phyloP scores from a whole-genome alignment of 35 echinoderm and acorn worm species.

The Nesometra sesokonis region DNA sequence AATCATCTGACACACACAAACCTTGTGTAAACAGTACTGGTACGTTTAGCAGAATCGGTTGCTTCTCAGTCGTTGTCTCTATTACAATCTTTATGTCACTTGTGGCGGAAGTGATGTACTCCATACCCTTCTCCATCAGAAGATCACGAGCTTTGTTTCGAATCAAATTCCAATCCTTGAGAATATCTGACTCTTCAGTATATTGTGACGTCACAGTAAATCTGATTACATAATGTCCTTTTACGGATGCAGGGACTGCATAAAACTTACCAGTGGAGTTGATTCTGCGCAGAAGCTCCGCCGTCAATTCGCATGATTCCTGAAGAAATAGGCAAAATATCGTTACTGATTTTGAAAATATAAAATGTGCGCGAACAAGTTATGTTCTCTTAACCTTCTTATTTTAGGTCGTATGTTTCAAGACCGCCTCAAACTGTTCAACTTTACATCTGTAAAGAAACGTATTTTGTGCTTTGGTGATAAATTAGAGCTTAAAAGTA shows the following conservation, averaged over 20 bases:
- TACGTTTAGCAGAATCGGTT: constrained; percentile 1
- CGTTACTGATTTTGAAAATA: no score
- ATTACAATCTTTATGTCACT: constrained; percentile 20
- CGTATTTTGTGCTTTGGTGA: no score
- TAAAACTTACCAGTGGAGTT: constrained; percentile 78
- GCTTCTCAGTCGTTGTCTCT: constrained; percentile 9
- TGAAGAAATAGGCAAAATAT: no score
- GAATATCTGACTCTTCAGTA: constrained; percentile 73
- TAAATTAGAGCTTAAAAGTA: no score
- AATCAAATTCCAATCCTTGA: constrained; percentile 81
- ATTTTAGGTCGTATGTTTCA: no score
- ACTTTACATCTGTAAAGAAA: no score
- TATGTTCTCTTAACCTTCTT: no score
- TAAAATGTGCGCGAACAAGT: no score
- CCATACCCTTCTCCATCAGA: constrained; percentile 21
- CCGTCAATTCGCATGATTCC: constrained; percentile 65
- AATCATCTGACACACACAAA: not conserved
- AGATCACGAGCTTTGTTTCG: constrained; percentile 33
- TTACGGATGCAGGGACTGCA: constrained; percentile 80
- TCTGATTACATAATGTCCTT: constrained; percentile 76
- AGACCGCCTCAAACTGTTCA: no score
- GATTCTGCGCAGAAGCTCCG: constrained; percentile 61
- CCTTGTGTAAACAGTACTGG: not conserved
- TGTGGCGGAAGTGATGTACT: constrained; percentile 41
- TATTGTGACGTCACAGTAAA: constrained; percentile 84